A percentile compares a stretch with the other conserved stretches of the same genome.
Evolutionary conservation across 2,113 vertebrate species (phyloP).

Genomic region (Cepphus grylle): DNA sequence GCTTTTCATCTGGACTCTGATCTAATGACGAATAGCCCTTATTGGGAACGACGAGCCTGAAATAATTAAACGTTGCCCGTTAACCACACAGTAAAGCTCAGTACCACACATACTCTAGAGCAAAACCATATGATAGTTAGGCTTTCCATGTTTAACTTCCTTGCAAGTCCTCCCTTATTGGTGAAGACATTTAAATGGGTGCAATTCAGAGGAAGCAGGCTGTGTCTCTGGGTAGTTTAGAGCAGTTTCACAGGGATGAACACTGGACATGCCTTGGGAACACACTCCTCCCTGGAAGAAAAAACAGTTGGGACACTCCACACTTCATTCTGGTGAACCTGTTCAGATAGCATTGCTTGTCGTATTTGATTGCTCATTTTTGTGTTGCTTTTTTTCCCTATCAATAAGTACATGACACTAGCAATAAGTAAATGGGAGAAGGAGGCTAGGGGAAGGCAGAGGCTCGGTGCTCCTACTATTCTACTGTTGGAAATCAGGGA

Average conservation of each 20-base stretch:
- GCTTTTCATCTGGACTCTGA: too few relatives aligned
- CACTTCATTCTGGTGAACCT: neutral
- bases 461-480: neutral
- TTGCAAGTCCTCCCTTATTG: neutral
- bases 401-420: neutral
- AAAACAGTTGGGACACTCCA: neutral
- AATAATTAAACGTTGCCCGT: too few relatives aligned
- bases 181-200: neutral
- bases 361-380: neutral
- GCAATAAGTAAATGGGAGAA: neutral
- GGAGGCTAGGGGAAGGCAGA: neutral
- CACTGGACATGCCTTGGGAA: neutral
- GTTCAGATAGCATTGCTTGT: neutral
- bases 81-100: too few relatives aligned
- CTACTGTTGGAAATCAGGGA: neutral
- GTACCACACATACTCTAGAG: too few relatives aligned
- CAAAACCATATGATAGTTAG: too few relatives aligned
- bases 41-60: too few relatives aligned
- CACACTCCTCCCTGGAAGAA: neutral
- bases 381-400: neutral
- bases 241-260: neutral
- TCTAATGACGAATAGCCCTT: too few relatives aligned
- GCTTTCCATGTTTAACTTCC: too few relatives aligned
- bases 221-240: neutral
- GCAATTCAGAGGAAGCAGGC: neutral